Conservation (phyloP, 2,888 invertebrate species). For the Luffia ferchaultella region DNA sequence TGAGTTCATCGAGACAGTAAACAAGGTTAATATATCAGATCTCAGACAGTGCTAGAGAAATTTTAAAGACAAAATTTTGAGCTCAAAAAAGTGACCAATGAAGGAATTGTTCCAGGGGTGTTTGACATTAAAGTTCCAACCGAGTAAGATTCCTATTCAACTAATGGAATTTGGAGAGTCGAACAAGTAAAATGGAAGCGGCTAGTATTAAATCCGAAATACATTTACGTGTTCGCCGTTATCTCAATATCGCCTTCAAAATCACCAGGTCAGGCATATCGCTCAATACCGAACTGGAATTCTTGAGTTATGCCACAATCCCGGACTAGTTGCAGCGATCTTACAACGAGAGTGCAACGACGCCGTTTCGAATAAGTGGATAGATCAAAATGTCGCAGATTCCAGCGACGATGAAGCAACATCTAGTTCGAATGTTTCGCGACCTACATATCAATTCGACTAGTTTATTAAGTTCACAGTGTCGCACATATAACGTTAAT, state of each 20-base stretch:
- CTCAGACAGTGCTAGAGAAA: neutral
- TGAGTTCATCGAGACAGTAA: neutral
- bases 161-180: neutral
- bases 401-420: neutral
- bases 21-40: neutral
- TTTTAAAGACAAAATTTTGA: neutral
- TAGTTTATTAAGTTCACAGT: neutral
- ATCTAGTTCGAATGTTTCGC: neutral
- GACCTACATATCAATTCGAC: neutral
- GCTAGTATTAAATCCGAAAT: neutral
- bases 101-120: too few species aligned
- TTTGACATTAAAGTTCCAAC: neutral
- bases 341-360: neutral
- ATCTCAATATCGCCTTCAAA: neutral
- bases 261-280: conserved; percentile 4
- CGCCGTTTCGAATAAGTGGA: neutral
- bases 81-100: too few species aligned
- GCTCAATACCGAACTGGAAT: conserved; percentile 4
- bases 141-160: neutral
- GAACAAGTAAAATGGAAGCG: neutral
- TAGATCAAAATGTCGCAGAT: neutral
- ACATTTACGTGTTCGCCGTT: neutral
- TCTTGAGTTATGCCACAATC: conserved; percentile 4
- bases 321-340: conserved; percentile 4
- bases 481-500: too few species aligned